These are phyloP conservation scores for Porites rus DNA, from an alignment of 92 coral and sea anemone species.

Conservation along the genomic window DNA sequence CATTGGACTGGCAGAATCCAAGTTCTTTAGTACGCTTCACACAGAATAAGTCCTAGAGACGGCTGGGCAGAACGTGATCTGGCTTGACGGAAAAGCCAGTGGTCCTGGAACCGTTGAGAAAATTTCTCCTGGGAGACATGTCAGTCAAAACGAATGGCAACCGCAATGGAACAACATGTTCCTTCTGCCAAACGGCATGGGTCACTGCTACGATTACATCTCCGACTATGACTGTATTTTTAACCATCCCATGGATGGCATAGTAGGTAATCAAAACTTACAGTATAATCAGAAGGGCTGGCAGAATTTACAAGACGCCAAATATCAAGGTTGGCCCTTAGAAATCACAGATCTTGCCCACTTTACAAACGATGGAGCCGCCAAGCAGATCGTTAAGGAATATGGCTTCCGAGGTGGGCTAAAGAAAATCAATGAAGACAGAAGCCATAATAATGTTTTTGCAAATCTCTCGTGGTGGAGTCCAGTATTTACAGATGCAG, in stretches of 20 bases:
- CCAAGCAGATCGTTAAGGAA: neutral
- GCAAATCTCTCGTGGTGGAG: constrained; percentile 44
- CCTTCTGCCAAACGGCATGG: no score
- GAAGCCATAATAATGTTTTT: neutral
- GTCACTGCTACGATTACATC: neutral
- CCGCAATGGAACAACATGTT: no score
- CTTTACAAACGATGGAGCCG: neutral
- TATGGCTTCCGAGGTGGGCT: constrained; percentile 4
- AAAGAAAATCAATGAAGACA: constrained; percentile 20
- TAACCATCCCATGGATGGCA: neutral
- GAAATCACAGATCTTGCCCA: constrained; percentile 13
- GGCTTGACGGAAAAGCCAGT: no score
- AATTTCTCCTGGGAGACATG: no score
- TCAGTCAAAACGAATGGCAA: no score
- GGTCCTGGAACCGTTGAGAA: no score
- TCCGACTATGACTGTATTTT: constrained; percentile 34
- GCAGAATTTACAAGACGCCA: constrained; percentile 7
- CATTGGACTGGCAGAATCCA: no score
- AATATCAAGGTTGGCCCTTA: neutral
- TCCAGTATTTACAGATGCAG: neutral
- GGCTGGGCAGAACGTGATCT: no score
- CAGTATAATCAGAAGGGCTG: neutral
- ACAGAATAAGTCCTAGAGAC: no score
- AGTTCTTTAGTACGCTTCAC: no score
- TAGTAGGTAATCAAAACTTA: neutral